phyloP scores from a whole-genome alignment of 2,797 vertebrate genomes.

The Mus spretus region DNA sequence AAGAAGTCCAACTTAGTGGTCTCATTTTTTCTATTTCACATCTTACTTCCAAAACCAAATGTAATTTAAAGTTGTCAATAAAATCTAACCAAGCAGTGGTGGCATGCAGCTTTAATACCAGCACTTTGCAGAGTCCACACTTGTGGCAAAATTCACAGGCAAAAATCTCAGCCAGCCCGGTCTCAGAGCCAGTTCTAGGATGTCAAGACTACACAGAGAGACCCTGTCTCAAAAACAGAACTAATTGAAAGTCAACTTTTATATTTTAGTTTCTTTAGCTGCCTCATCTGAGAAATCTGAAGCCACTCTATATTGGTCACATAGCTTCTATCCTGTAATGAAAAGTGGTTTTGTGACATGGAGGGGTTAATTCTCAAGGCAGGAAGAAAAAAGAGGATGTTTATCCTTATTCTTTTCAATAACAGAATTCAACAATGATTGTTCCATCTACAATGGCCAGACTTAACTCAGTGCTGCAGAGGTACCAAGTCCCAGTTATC shows the following conservation, averaged over 20 bases:
- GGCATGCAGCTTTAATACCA: neutral
- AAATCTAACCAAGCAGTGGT: neutral
- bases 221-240: neutral
- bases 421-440: neutral
- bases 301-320: neutral
- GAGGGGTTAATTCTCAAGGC: neutral
- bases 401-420: neutral
- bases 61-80: constrained; percentile 10
- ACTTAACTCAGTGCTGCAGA: neutral
- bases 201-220: neutral
- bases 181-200: neutral
- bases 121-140: neutral
- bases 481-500: neutral
- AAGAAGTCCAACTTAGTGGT: constrained; percentile 2
- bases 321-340: neutral
- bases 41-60: constrained; percentile 1
- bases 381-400: neutral
- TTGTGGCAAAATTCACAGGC: neutral
- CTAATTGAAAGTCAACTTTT: neutral
- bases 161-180: neutral
- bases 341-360: neutral
- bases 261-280: neutral
- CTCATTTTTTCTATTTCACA: constrained; percentile 46
- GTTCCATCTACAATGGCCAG: neutral
- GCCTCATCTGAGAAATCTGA: neutral